Conservation (phyloP, 2,797 vertebrate species). For the Rhabdophis nuchalis region DNA sequence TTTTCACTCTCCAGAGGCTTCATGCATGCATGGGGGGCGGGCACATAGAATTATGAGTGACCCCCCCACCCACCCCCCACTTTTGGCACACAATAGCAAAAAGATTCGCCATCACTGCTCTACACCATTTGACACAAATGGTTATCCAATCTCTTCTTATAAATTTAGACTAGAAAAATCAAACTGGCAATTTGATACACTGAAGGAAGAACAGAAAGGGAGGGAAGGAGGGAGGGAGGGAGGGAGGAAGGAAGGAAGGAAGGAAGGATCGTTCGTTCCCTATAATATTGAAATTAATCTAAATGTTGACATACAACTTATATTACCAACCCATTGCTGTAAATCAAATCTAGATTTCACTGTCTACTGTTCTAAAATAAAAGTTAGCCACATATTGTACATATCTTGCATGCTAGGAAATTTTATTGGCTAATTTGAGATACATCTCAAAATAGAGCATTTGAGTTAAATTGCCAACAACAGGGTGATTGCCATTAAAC, state of each 20-base stretch:
- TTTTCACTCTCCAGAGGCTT: too few species aligned
- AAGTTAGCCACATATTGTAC: background rate
- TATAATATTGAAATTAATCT: background rate
- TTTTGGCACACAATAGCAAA: too few species aligned
- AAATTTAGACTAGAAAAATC: background rate
- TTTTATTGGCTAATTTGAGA: background rate
- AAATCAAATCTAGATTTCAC: background rate
- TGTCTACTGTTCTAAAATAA: background rate
- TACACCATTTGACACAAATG: background rate
- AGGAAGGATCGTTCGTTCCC: background rate
- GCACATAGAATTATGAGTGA: too few species aligned
- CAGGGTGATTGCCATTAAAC: background rate
- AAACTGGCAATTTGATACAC: background rate
- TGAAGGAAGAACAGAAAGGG: background rate
- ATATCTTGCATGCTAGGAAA: background rate
- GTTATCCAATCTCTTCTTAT: background rate
- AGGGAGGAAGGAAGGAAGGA: background rate
- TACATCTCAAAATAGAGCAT: background rate
- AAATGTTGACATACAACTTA: background rate
- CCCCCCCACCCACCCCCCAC: too few species aligned
- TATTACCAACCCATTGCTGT: background rate
- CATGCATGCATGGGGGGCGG: too few species aligned
- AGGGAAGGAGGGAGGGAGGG: background rate
- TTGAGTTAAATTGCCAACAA: background rate
- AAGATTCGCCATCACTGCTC: too few species aligned